Evolutionary conservation across 2,797 vertebrate species (phyloP).

Genomic region (Cephalopachus bancanus): DNA sequence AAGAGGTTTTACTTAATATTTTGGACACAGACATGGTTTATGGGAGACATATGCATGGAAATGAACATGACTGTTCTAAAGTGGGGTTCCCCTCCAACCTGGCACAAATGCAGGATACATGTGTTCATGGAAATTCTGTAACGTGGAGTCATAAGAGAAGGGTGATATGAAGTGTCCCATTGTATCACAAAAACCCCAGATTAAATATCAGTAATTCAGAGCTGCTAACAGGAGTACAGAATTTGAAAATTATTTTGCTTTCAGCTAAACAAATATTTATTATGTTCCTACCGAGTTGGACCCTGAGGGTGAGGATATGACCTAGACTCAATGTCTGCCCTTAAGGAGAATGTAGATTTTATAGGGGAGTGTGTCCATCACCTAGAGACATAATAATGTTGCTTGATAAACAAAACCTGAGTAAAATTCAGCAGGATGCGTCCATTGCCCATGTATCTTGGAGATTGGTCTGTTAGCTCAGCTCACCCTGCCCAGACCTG

Average conservation of each 20-base stretch:
- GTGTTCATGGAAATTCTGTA: constrained; percentile 78
- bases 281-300: constrained; percentile 38
- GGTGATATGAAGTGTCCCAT: constrained; percentile 56
- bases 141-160: constrained; percentile 47
- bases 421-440: not conserved
- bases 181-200: not conserved
- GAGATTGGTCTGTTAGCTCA: not conserved
- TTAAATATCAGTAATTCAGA: constrained; percentile 38
- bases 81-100: constrained; percentile 31
- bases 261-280: constrained; percentile 7
- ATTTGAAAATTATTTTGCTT: constrained; percentile 59
- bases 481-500: not conserved
- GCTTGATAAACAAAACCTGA: not conserved
- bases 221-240: not conserved
- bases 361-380: not conserved
- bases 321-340: not conserved
- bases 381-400: fast-evolving
- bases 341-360: not conserved
- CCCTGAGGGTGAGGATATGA: not conserved
- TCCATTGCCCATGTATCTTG: fast-evolving
- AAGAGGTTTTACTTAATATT: constrained; percentile 82
- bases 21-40: constrained; percentile 71
- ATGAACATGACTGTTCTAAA: constrained; percentile 49
- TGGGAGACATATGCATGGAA: not conserved
- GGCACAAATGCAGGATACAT: constrained; percentile 75